phyloP scores from a whole-genome alignment of 2,113 vertebrate species.

The Ameiurus melas region DNA sequence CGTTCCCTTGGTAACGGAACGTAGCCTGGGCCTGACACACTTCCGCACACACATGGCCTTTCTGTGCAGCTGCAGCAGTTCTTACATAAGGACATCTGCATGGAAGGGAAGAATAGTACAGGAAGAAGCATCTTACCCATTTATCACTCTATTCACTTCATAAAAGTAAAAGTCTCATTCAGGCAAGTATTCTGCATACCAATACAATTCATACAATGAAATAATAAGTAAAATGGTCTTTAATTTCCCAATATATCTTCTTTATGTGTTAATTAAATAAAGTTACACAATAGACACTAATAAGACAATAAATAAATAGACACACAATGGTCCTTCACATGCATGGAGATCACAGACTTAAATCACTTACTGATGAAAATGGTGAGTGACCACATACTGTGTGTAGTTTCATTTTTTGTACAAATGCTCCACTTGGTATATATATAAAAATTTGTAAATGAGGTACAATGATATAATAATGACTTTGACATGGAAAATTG shows the following conservation, averaged over 20 bases:
- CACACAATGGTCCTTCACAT: not conserved
- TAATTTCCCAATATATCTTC: not conserved
- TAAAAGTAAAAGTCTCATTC: not conserved
- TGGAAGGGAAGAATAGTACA: constrained; percentile 14
- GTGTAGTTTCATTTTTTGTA: not conserved
- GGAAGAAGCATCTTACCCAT: constrained; percentile 33
- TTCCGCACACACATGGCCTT: constrained; percentile 43
- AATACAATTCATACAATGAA: not conserved
- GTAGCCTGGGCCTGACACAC: constrained; percentile 35
- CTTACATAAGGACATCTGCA: constrained; percentile 51
- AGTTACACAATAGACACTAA: not conserved
- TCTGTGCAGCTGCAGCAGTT: constrained; percentile 34
- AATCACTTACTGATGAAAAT: not conserved
- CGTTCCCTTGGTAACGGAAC: constrained; percentile 51
- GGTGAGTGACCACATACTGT: not conserved
- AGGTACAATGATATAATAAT: not conserved
- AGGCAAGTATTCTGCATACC: not conserved
- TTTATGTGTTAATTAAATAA: not conserved
- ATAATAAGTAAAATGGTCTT: not conserved
- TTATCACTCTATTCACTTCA: not conserved
- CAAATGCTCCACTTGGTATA: not conserved
- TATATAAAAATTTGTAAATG: not conserved
- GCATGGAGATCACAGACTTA: not conserved
- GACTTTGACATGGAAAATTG: not conserved
- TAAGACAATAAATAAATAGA: not conserved